Conservation (phyloP, 2,797 vertebrate species). For the Lindbergichthys nudifrons region DNA sequence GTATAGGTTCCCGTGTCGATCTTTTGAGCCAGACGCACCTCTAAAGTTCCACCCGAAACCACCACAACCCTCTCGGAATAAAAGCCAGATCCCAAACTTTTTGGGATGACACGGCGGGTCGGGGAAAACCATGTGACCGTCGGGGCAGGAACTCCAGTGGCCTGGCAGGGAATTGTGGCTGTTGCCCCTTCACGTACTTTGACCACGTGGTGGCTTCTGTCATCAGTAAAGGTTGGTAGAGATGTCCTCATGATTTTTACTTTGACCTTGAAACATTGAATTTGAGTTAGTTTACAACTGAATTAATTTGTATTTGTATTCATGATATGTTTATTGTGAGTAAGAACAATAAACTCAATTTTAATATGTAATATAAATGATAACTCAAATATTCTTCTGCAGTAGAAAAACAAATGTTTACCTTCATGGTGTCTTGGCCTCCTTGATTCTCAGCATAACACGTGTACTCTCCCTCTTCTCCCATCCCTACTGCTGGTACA, state of each 20-base stretch:
- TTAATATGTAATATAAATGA: not conserved
- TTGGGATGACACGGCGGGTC: conserved; percentile 80
- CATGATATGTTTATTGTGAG: not conserved
- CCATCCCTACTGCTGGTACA: conserved; percentile 88
- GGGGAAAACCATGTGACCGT: conserved; percentile 90
- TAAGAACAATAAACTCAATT: not conserved
- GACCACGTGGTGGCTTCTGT: conserved; percentile 67
- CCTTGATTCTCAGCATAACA: conserved; percentile 93
- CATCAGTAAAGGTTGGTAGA: conserved; percentile 83
- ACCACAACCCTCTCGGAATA: conserved; percentile 71
- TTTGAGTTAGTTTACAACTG: not conserved
- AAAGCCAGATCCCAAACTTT: conserved; percentile 70
- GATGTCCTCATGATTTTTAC: conserved; percentile 89
- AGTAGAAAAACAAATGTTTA: conserved; percentile 12
- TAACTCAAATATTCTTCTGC: too few relatives aligned
- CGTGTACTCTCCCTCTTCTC: conserved; percentile 92
- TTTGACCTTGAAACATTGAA: conserved; percentile 77
- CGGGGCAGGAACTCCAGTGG: conserved; percentile 86
- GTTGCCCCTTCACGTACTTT: conserved; percentile 86
- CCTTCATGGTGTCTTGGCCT: conserved; percentile 92
- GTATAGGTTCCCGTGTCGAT: conserved; percentile 93
- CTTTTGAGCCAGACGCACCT: conserved; percentile 87
- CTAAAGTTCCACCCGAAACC: conserved; percentile 85
- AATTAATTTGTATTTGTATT: not conserved
- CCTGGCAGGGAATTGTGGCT: conserved; percentile 83